Evolutionary conservation across 2,113 vertebrate genomes (phyloP).

Genomic region (Tilapia sparmanii): DNA sequence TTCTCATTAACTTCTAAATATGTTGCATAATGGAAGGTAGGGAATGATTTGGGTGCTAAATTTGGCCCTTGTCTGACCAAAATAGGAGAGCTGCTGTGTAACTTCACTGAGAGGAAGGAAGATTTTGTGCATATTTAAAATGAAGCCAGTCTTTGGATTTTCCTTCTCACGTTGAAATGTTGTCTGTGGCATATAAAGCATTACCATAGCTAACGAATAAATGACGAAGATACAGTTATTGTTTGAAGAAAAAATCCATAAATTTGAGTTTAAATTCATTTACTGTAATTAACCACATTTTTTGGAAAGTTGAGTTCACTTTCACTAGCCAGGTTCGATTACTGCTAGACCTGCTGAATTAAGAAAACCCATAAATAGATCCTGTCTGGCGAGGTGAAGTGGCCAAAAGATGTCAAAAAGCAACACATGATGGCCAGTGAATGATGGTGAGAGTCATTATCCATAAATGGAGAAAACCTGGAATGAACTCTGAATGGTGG

Average conservation of each 20-base stretch:
- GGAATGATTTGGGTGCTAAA: not conserved
- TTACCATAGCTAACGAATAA: not conserved
- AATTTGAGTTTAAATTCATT: not conserved
- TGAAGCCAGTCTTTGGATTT: not conserved
- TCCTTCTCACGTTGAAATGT: not conserved
- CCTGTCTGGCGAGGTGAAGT: not conserved
- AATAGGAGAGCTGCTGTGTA: not conserved
- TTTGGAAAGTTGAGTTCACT: not conserved
- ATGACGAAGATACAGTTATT: not conserved
- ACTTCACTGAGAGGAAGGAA: not conserved
- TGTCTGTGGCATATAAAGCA: not conserved
- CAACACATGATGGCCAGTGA: not conserved
- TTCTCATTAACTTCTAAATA: not conserved
- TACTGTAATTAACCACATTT: not conserved
- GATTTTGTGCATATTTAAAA: not conserved
- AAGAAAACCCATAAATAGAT: not conserved
- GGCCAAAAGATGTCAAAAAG: not conserved
- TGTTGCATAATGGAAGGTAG: not conserved
- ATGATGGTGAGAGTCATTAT: not conserved
- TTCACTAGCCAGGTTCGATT: not conserved
- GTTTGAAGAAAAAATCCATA: not conserved
- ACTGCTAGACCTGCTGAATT: not conserved
- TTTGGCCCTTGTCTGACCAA: not conserved
- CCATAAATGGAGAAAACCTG: not conserved
- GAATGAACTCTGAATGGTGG: too few relatives aligned